phyloP scores from a whole-genome alignment of 2,797 vertebrate species.

The Sebastolobus alascanus region DNA sequence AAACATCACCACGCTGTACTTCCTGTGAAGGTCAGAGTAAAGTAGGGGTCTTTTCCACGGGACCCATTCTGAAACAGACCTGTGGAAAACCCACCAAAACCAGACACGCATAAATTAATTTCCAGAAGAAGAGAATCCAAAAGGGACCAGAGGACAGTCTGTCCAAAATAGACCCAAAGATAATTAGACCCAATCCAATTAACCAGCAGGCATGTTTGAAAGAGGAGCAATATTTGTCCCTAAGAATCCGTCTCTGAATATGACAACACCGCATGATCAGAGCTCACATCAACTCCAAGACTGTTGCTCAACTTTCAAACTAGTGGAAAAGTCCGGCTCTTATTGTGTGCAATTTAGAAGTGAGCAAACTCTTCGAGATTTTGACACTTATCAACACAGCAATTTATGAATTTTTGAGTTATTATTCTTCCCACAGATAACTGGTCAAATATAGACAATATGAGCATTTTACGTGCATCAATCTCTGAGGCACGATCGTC shows the following conservation, averaged over 20 bases:
- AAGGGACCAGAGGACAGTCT: slow-evolving; percentile 22
- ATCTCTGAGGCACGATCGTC: slow-evolving; percentile 29
- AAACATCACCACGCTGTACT: neutral
- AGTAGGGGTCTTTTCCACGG: neutral
- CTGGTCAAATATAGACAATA: slow-evolving; percentile 58
- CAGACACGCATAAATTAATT: neutral
- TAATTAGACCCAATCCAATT: slow-evolving; percentile 44
- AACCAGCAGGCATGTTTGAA: slow-evolving; percentile 2
- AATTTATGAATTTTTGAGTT: slow-evolving; percentile 2
- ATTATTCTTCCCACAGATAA: slow-evolving; percentile 50
- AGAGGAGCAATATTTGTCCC: neutral
- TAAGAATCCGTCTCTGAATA: neutral
- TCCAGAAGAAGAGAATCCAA: slow-evolving; percentile 3
- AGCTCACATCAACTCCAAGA: neutral
- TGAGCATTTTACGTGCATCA: slow-evolving; percentile 32
- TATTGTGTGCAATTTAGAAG: neutral
- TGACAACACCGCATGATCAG: neutral
- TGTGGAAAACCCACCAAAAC: neutral
- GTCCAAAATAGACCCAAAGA: slow-evolving; percentile 37
- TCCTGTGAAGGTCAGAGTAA: neutral
- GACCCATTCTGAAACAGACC: neutral
- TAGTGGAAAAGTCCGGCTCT: neutral
- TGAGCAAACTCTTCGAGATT: neutral
- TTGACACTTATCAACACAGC: slow-evolving; percentile 4
- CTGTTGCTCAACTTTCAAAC: neutral